phyloP scores from a whole-genome alignment of 2,113 vertebrate genomes.

The Actenoides lindsayi region DNA sequence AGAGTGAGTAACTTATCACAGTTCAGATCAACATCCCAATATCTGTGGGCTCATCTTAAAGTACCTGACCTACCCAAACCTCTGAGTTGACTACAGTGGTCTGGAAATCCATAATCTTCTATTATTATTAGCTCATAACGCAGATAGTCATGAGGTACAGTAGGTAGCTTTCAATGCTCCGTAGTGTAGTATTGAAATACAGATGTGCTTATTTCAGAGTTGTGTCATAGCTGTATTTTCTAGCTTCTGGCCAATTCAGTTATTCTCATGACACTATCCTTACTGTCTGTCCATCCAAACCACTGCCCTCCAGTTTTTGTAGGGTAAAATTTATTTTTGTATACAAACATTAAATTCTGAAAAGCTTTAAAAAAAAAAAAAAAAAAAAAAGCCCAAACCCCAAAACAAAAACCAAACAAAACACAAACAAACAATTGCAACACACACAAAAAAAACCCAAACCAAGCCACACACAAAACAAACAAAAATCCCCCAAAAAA shows the following conservation, averaged over 20 bases:
- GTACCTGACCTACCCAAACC: neutral
- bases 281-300: neutral
- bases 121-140: neutral
- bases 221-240: neutral
- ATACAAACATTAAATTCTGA: neutral
- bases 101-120: neutral
- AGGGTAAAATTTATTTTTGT: neutral
- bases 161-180: neutral
- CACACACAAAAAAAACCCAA: too few species aligned
- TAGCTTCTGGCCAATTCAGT: neutral
- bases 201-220: neutral
- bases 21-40: neutral
- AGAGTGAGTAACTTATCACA: neutral
- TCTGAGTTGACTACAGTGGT: neutral
- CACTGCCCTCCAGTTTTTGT: neutral
- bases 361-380: neutral
- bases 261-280: neutral
- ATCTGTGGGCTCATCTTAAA: neutral
- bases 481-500: neutral
- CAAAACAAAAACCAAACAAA: too few species aligned
- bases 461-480: too few species aligned
- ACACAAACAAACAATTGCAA: too few species aligned
- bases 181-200: neutral
- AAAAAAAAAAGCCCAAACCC: neutral
- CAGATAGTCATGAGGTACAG: neutral